phyloP scores from a whole-genome alignment of 2,113 vertebrate genomes.

The Isurus oxyrinchus region DNA sequence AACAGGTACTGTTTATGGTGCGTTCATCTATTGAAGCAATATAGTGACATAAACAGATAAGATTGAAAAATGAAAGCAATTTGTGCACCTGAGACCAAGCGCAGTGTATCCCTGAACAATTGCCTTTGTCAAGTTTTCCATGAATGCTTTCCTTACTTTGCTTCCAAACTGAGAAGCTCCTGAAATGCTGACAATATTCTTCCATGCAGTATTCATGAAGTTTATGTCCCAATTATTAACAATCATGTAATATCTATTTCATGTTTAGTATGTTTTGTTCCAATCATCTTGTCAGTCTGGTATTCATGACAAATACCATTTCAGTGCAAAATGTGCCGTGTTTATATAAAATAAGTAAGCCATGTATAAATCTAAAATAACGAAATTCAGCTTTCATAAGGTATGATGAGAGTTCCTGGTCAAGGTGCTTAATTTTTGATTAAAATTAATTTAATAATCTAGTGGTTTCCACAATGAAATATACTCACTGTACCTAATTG shows the following conservation, averaged over 20 bases:
- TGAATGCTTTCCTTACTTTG: conserved; percentile 1
- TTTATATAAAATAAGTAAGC: neutral
- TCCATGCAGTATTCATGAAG: neutral
- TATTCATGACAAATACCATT: neutral
- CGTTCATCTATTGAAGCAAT: too few relatives aligned
- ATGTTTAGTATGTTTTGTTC: neutral
- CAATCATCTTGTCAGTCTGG: neutral
- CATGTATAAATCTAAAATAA: neutral
- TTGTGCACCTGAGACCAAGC: too few relatives aligned
- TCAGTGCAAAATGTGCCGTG: neutral
- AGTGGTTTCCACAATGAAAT: neutral
- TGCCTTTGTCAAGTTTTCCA: neutral
- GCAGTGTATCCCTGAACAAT: neutral
- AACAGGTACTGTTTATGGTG: too few relatives aligned
- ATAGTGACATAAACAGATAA: too few relatives aligned
- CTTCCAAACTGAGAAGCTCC: neutral
- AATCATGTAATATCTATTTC: neutral
- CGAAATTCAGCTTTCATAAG: neutral
- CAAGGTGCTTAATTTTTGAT: neutral
- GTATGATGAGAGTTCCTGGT: neutral
- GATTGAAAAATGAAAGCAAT: too few relatives aligned
- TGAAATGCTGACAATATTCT: neutral
- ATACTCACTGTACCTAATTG: neutral
- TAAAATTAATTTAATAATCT: neutral
- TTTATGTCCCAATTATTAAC: neutral